phyloP scores from a whole-genome alignment of 2,113 vertebrate genomes.

The Corydoras maculifer region DNA sequence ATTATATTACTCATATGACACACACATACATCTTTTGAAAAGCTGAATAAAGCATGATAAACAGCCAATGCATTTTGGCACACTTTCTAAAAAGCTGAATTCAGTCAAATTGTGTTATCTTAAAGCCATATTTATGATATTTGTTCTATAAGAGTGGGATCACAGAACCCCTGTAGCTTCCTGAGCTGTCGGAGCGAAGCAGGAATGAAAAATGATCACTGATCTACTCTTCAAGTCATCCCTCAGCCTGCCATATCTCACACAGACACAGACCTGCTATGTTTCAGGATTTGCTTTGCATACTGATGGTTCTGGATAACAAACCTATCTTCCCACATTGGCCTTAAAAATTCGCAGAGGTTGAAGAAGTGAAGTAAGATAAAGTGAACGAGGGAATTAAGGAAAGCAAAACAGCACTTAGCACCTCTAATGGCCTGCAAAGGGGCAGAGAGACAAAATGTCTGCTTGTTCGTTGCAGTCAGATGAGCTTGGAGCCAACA shows the following conservation, averaged over 20 bases:
- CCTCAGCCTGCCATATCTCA: constrained; percentile 32
- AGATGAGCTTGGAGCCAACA: constrained; percentile 2
- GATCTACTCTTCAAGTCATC: constrained; percentile 29
- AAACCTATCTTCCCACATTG: constrained; percentile 15
- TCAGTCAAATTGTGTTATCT: constrained; percentile 23
- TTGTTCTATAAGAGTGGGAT: constrained; percentile 25
- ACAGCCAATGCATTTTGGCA: constrained; percentile 11
- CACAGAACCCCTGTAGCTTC: constrained; percentile 32
- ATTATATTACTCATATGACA: not conserved
- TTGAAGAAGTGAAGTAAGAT: constrained; percentile 23
- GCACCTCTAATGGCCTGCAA: not conserved
- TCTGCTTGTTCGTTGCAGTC: not conserved
- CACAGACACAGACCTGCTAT: constrained; percentile 4
- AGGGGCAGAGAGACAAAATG: not conserved
- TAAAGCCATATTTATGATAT: constrained; percentile 21
- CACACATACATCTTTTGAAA: constrained; percentile 3
- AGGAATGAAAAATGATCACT: constrained; percentile 40
- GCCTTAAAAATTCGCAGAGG: not conserved
- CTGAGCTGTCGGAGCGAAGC: constrained; percentile 26
- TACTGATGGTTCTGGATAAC: constrained; percentile 34
- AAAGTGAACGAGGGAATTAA: constrained; percentile 16
- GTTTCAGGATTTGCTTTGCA: constrained; percentile 10
- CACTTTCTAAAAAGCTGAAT: constrained; percentile 24
- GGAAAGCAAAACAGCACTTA: constrained; percentile 11
- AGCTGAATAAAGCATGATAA: constrained; percentile 17